Evolutionary conservation across 92 coral and sea anemone species (phyloP).

Genomic region (Montipora capitata): DNA sequence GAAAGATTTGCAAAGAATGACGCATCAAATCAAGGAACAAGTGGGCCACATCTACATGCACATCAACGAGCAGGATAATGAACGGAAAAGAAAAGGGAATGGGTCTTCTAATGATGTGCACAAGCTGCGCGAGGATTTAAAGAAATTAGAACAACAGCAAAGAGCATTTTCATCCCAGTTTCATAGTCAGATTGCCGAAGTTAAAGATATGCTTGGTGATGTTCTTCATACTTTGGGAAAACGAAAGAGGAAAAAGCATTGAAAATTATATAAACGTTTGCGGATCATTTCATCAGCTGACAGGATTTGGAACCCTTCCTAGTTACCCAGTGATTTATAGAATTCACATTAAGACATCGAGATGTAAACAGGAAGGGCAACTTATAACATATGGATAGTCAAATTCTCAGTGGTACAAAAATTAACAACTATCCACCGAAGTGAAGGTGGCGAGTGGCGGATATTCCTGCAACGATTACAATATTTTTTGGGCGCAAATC

Average conservation of each 20-base stretch:
- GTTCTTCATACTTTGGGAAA: constrained; percentile 46
- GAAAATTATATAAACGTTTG: not conserved
- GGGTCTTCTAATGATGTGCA: constrained; percentile 51
- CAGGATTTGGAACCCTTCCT: no score
- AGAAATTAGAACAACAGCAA: constrained; percentile 82
- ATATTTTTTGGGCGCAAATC: no score
- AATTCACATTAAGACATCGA: no score
- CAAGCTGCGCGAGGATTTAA: constrained; percentile 69
- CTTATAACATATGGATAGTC: no score
- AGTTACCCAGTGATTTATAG: no score
- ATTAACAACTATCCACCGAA: no score
- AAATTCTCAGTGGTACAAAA: no score
- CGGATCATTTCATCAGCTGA: not conserved
- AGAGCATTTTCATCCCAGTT: constrained; percentile 76
- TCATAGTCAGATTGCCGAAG: constrained; percentile 85
- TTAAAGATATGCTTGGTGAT: constrained; percentile 80
- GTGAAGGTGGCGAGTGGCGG: no score
- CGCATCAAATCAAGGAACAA: constrained; percentile 93
- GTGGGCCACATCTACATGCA: constrained; percentile 76
- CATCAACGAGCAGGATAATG: constrained; percentile 53
- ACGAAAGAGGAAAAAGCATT: constrained; percentile 46
- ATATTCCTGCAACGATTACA: no score
- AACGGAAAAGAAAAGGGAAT: constrained; percentile 35
- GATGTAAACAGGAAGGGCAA: no score
- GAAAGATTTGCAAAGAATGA: constrained; percentile 88